Conservation (phyloP, 2,888 invertebrate genomes). For the Scelioninae gen. 1 region DNA sequence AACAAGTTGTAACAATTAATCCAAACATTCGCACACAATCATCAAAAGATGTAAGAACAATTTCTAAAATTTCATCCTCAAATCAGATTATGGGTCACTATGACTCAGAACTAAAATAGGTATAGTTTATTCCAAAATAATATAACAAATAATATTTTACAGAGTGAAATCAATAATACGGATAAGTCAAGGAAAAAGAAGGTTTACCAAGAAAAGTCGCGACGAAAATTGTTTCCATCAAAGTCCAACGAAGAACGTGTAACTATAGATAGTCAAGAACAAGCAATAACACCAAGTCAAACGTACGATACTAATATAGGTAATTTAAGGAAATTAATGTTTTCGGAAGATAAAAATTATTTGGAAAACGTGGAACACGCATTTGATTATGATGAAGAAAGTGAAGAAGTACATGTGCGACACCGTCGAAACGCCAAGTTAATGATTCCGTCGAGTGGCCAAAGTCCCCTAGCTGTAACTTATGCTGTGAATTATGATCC, state of each 20-base stretch:
- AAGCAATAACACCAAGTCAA: slow-evolving; percentile 18
- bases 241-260: slow-evolving; percentile 25
- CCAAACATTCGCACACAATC: slow-evolving; percentile 14
- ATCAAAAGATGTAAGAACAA: slow-evolving; percentile 28
- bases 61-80: no score
- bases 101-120: no score
- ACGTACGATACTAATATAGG: slow-evolving; percentile 25
- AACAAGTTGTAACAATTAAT: background rate
- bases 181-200: slow-evolving; percentile 35
- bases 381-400: slow-evolving; percentile 69
- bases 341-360: slow-evolving; percentile 60
- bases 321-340: slow-evolving; percentile 61
- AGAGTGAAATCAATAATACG: slow-evolving; percentile 2
- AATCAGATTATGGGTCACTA: no score
- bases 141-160: background rate
- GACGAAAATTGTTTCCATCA: slow-evolving; percentile 19
- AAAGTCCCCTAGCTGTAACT: slow-evolving; percentile 90
- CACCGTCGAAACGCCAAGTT: slow-evolving; percentile 72
- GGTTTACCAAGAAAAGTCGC: slow-evolving; percentile 13
- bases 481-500: slow-evolving; percentile 91
- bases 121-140: no score
- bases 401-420: slow-evolving; percentile 70
- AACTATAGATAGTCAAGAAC: slow-evolving; percentile 16
- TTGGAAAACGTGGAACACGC: slow-evolving; percentile 66
- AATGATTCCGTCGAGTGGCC: slow-evolving; percentile 83